Percentiles rank a stretch among this genome's conserved stretches.
Evolutionary conservation across 2,888 invertebrate genomes (phyloP).

Genomic region (Sminthurinus aureus): DNA sequence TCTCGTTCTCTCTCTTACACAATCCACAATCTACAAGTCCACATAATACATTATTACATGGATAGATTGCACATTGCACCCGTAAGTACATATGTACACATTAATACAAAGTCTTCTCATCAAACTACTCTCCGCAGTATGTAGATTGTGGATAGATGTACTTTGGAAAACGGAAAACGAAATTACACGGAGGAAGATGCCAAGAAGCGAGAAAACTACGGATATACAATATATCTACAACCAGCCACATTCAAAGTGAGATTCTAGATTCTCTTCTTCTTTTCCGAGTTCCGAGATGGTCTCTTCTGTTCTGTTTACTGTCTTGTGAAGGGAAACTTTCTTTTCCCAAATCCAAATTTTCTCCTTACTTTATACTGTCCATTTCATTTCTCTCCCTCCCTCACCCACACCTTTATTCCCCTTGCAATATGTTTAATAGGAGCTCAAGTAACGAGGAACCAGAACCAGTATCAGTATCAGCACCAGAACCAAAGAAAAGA

Average conservation of each 20-base stretch:
- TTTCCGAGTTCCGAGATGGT: too few relatives aligned
- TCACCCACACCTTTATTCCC: not conserved
- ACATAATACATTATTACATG: constrained; percentile 38
- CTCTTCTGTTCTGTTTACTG: not conserved
- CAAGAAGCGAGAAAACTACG: too few relatives aligned
- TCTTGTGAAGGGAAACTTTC: constrained; percentile 8
- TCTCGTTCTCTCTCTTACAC: not conserved
- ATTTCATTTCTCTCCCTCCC: not conserved
- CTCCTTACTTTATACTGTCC: not conserved
- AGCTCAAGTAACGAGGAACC: not conserved
- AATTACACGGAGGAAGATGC: too few relatives aligned
- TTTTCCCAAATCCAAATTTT: constrained; percentile 18
- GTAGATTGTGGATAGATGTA: too few relatives aligned
- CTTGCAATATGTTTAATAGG: not conserved
- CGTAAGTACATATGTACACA: not conserved
- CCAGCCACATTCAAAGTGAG: too few relatives aligned
- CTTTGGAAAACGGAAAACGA: too few relatives aligned
- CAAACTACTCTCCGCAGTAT: too few relatives aligned
- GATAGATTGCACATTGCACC: not conserved
- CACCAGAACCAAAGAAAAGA: too few relatives aligned
- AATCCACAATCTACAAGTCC: constrained; percentile 6
- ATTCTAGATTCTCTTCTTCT: too few relatives aligned
- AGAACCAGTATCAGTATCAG: too few relatives aligned
- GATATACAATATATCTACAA: too few relatives aligned
- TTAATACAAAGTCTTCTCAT: not conserved